Evolutionary conservation across 2,888 invertebrate species (phyloP), one percentile per base, ranked within the genome.

Genomic region (Tridacna crocea): DNA sequence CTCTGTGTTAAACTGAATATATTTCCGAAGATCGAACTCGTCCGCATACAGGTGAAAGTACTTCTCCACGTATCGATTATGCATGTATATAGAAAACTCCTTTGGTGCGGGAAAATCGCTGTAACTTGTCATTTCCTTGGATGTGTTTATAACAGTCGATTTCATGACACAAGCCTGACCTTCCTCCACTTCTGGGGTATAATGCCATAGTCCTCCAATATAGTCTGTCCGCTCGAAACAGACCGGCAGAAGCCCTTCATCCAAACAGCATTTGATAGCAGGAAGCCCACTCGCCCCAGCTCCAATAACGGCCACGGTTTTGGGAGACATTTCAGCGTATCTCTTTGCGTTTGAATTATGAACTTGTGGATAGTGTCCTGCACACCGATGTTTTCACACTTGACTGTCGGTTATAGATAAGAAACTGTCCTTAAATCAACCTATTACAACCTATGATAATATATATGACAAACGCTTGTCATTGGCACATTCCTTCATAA

Each of bases 71-170:
- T 85, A 80, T 15, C 89, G 88, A 77, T 94, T 93, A 84, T 94
- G 94, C 94, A 94, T 94, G 84, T 90, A 94, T 74, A 92, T 92
- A 0, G 94, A 92, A 81, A 82, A 94, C 27, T 94, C 92, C 26
- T 68, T 70, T 0, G 76, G 76, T 26, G 94, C 93, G 6, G 94
- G 94, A 82, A 90, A 94, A 82, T 94, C 94, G 55, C 94, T 94
- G 89, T 91, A 94, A 19, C 88, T 88, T 91, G 92, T 92, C 90
- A 92, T 92, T 79, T 93, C 93, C 66, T 93, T 93, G 66, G 92
- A 92, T 19, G 93, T 92, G 88, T 93, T 93, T 76, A 92, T 92
- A 36, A 93, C 90, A 0, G 93, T 93, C 2, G 92, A 91, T 70
- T 88, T 91, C 92, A 92, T 92, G n/a, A 93, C 93, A 76, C 92